Conservation (phyloP, 2,888 invertebrate genomes). For the Andrena chrysosceles region DNA sequence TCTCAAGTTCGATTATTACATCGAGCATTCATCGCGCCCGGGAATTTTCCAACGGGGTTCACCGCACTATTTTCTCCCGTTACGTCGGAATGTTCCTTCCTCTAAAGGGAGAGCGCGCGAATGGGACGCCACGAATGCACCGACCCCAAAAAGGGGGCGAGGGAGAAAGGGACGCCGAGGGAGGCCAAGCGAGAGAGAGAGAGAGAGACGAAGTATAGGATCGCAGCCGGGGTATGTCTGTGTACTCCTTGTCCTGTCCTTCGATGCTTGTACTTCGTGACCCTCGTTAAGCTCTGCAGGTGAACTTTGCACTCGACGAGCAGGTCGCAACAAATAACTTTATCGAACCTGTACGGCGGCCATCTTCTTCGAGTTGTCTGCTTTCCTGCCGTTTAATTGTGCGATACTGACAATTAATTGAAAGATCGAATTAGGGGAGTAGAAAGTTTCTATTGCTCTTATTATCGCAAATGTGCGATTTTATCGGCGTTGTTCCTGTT, state of each 20-base stretch:
- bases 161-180: neutral
- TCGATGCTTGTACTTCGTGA: conserved; percentile 54
- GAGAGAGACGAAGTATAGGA: neutral
- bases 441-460: neutral
- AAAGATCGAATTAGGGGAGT: neutral
- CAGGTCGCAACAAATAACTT: conserved; percentile 54
- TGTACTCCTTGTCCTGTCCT: conserved; percentile 27
- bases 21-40: conserved; percentile 54
- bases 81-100: conserved; percentile 49
- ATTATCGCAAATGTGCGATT: conserved; percentile 54
- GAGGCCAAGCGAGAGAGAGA: neutral
- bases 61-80: conserved; percentile 55
- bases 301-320: conserved; percentile 49
- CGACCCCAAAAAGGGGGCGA: neutral
- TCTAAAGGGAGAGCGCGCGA: conserved; percentile 27
- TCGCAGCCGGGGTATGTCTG: conserved; percentile 26
- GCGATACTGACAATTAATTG: neutral
- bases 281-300: conserved; percentile 53
- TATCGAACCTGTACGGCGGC: conserved; percentile 26
- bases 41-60: conserved; percentile 58
- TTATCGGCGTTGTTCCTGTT: conserved; percentile 59
- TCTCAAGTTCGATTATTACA: conserved; percentile 65
- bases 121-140: conserved; percentile 2
- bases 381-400: conserved; percentile 9
- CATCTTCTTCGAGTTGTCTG: conserved; percentile 4